Base-by-base conservation (phyloP, 1,140 invertebrate genomes). In the Pissodes strobi region DNA sequence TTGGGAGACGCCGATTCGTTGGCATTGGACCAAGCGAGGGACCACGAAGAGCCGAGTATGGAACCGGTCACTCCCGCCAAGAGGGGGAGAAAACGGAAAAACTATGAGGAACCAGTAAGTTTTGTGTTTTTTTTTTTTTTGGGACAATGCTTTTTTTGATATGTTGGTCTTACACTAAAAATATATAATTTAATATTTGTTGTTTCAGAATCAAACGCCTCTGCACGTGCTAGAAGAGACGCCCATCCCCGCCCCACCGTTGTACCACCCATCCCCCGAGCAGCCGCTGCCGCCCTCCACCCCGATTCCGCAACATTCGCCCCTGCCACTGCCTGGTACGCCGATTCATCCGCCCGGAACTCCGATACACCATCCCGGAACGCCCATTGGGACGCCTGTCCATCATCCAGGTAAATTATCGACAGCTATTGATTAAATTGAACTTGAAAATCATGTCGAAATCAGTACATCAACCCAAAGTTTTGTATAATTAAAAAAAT, bases 1-100 rank as follows among this genome's bases (percentile, higher is more conserved):
- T 77, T 87, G 53, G 86, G 82, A 6, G 85, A 86, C 43, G 82
- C 84, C 21, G 88, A 90, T 67, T 82, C 82, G 2, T 77, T 89
- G 68, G 80, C 84, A 12, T 75, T 89, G 62, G 87, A 90, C 63
- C 82, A 88, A 71, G 82, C 86, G 69, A 79, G 84, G 62, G 84
- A 87, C 46, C 82, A 76, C 34, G 76, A 76, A 52, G 83, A 84
- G 67, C 68, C 69, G 10, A 74, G 73, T 23, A 73, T 77, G 38
- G 76, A 69, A 52, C 62, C 70, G n/a, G 37, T 18, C 21, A n/a
- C n/a, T n/a, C n/a, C n/a, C n/a, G n/a, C n/a, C n/a, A n/a, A n/a
- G n/a, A n/a, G n/a, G n/a, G n/a, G n/a, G n/a, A n/a, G n/a, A n/a
- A n/a, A n/a, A n/a, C n/a, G n/a, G n/a, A n/a, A n/a, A n/a, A n/a